Evolutionary conservation across 1,140 invertebrate species (phyloP).

Genomic region (Cecropterus lyciades): DNA sequence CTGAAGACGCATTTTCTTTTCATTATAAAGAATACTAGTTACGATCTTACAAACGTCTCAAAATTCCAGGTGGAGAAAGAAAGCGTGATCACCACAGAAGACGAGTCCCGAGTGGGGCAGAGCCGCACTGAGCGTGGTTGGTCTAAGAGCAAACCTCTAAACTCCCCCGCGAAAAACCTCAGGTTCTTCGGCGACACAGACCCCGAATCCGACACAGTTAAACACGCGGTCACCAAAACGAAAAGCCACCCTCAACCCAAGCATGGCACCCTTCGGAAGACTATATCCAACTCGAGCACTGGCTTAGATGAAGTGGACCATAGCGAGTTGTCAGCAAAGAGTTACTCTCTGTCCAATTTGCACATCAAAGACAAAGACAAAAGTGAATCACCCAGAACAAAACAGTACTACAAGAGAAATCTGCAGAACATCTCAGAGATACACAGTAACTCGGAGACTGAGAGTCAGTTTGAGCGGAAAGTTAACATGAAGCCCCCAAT

Average conservation of each 20-base stretch:
- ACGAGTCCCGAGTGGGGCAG: slow-evolving; percentile 78
- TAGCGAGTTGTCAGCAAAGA: slow-evolving; percentile 66
- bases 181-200: slow-evolving; percentile 93
- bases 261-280: slow-evolving; percentile 66
- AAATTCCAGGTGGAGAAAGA: slow-evolving; percentile 63
- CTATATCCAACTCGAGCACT: slow-evolving; percentile 75
- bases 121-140: slow-evolving; percentile 53
- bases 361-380: slow-evolving; percentile 65
- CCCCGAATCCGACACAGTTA: slow-evolving; percentile 86
- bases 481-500: slow-evolving; percentile 71
- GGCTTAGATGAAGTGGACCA: slow-evolving; percentile 75
- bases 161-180: slow-evolving; percentile 86
- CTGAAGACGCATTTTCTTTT: no score
- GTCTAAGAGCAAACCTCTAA: slow-evolving; percentile 73
- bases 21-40: no score
- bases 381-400: slow-evolving; percentile 61
- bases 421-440: slow-evolving; percentile 86
- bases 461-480: slow-evolving; percentile 69
- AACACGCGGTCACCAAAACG: slow-evolving; percentile 63
- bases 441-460: slow-evolving; percentile 76
- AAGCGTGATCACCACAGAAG: slow-evolving; percentile 73
- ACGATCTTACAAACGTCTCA: no score
- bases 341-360: slow-evolving; percentile 77
- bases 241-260: slow-evolving; percentile 54
- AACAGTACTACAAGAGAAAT: slow-evolving; percentile 80